Base-by-base conservation (phyloP, 2,113 vertebrate species). In the Oreocharis arfaki region DNA sequence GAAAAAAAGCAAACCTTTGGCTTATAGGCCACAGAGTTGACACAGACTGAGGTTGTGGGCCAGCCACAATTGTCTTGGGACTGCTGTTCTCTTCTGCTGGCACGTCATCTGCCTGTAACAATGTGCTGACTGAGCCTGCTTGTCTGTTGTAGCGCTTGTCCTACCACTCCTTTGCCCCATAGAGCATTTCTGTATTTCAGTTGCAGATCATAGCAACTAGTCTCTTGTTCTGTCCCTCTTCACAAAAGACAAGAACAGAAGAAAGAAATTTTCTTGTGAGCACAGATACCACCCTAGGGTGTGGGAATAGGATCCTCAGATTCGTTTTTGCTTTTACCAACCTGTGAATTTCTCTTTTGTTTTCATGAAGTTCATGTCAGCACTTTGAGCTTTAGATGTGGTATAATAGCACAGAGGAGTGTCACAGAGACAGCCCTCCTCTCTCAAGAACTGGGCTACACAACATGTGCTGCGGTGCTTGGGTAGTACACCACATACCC, bases 1-100 rank as follows among this genome's bases (percentile, higher is more conserved):
- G 95, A 20, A 94, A 91, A 87, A 95, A 93, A 87, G 77, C 63
- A 96, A 75, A 94, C 71, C 92, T 96, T 95, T 95, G 93, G 88
- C 93, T 94, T 95, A 46, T 16, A 81, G 92, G 79, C 92, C 93
- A 71, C 76, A 61, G 91, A 93, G 87, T 93, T 96, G 89, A 93
- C 95, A 95, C 12, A 92, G 86, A 95, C 81, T 56, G 70, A 87
- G 82, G 67, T 89, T 94, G 81, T 94, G 93, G 94, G 77, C 89
- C 84, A 95, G 74, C 94, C 93, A 93, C 95, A 96, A 93, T 85
- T 91, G 84, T 95, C 91, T 93, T 91, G 96, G 95, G 92, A 91
- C 81, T 85, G 84, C 75, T 89, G 80, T 96, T 96, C 76, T 94
- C 59, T 91, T 95, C 94, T 95, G 81, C 81, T 96, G 92, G 93